Evolutionary conservation across 2,113 vertebrate genomes (phyloP).

Genomic region (Sterna hirundo): DNA sequence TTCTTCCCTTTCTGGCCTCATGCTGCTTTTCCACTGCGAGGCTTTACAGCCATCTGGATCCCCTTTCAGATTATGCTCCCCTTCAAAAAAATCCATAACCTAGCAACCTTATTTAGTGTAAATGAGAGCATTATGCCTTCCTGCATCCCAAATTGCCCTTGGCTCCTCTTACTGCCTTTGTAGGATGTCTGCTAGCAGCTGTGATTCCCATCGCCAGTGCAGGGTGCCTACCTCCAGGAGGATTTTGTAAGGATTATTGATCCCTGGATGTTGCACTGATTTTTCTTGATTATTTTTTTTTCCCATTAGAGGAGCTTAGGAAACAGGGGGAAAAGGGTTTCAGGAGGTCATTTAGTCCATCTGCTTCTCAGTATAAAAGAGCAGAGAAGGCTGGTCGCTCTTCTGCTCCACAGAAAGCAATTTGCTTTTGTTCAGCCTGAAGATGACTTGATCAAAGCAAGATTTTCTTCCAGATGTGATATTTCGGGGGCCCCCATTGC

Average conservation of each 20-base stretch:
- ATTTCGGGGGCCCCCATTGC: background rate
- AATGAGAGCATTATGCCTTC: background rate
- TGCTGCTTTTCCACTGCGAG: constrained; percentile 28
- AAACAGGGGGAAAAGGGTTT: background rate
- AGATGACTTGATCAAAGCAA: background rate
- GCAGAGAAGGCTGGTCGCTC: background rate
- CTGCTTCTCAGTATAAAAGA: background rate
- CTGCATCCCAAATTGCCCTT: background rate
- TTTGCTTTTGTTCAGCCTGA: background rate
- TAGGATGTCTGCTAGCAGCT: background rate
- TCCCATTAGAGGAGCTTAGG: background rate
- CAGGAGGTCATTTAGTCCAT: background rate
- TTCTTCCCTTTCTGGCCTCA: constrained; percentile 46
- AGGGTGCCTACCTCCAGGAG: background rate
- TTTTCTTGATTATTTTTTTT: background rate
- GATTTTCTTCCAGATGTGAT: background rate
- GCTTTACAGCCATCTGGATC: constrained; percentile 58
- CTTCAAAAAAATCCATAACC: constrained; percentile 16
- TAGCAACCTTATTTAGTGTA: constrained; percentile 43
- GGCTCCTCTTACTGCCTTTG: background rate
- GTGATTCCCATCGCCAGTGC: background rate
- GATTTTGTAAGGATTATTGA: background rate
- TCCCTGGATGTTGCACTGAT: background rate
- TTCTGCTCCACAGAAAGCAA: background rate
- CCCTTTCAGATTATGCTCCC: background rate